Percentiles rank a stretch among this genome's conserved stretches.
Evolutionary conservation across 2,888 invertebrate species (phyloP).

Genomic region (Cataglyphis albicans): DNA sequence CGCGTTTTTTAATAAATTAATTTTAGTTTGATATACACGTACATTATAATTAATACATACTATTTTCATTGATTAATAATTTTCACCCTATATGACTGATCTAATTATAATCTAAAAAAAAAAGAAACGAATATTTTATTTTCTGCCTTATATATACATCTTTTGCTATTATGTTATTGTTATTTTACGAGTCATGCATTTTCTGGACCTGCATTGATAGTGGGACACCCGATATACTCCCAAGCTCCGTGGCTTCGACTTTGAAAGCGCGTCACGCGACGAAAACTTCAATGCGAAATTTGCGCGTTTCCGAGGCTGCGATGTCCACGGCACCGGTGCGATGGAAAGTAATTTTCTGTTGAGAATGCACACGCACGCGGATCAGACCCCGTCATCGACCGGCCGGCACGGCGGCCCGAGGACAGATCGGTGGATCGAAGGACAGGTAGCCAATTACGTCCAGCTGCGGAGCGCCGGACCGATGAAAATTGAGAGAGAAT

Average conservation of each 20-base stretch:
- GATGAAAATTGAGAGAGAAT: constrained; percentile 76
- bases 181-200: background rate
- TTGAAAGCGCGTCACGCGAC: constrained; percentile 46
- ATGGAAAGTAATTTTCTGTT: constrained; percentile 59
- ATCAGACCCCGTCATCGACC: constrained; percentile 10
- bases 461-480: constrained; percentile 70
- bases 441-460: constrained; percentile 74
- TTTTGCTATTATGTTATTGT: background rate
- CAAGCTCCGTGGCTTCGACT: background rate
- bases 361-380: constrained; percentile 33
- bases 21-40: background rate
- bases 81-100: background rate
- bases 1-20: background rate
- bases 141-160: background rate
- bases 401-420: constrained; percentile 34
- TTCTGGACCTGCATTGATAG: background rate
- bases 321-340: background rate
- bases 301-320: constrained; percentile 40
- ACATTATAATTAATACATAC: background rate
- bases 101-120: background rate
- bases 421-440: constrained; percentile 63
- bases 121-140: background rate
- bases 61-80: background rate
- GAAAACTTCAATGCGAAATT: constrained; percentile 51
- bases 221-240: constrained; percentile 11